Evolutionary conservation across 2,888 invertebrate genomes (phyloP).

Genomic region (Protophormia terraenovae): DNA sequence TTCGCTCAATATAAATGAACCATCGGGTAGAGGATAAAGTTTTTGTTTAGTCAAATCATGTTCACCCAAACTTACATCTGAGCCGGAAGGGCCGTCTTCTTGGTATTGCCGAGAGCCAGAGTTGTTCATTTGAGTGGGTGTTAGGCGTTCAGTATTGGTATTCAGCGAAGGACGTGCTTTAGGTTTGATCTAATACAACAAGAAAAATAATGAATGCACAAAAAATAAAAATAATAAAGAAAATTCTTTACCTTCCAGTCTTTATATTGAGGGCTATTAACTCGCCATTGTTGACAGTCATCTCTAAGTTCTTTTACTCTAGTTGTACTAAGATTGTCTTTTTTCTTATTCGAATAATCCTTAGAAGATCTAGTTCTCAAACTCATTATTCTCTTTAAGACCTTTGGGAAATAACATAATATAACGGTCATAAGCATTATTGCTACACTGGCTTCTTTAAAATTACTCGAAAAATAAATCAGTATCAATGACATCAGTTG

Average conservation of each 20-base stretch:
- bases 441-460: conserved; percentile 88
- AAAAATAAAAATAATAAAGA: conserved; percentile 83
- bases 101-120: conserved; percentile 69
- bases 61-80: conserved; percentile 62
- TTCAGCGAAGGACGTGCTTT: background rate
- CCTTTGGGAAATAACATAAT: conserved; percentile 85
- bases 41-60: conserved; percentile 49
- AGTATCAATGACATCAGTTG: conserved; percentile 87
- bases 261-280: conserved; percentile 93
- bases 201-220: background rate
- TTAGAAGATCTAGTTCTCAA: conserved; percentile 86
- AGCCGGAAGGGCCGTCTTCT: conserved; percentile 61
- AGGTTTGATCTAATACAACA: background rate
- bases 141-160: background rate
- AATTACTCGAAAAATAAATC: conserved; percentile 91
- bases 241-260: conserved; percentile 86
- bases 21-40: conserved; percentile 50
- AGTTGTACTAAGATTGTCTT: conserved; percentile 87
- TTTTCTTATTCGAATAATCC: conserved; percentile 84
- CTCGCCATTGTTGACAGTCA: conserved; percentile 88
- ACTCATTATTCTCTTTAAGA: conserved; percentile 60
- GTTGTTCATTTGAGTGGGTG: background rate
- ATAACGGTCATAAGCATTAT: conserved; percentile 84
- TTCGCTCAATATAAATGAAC: conserved; percentile 50
- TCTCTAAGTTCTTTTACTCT: conserved; percentile 90